Evolutionary conservation across 1,140 invertebrate genomes (phyloP).

Genomic region (Orchestia grillus): DNA sequence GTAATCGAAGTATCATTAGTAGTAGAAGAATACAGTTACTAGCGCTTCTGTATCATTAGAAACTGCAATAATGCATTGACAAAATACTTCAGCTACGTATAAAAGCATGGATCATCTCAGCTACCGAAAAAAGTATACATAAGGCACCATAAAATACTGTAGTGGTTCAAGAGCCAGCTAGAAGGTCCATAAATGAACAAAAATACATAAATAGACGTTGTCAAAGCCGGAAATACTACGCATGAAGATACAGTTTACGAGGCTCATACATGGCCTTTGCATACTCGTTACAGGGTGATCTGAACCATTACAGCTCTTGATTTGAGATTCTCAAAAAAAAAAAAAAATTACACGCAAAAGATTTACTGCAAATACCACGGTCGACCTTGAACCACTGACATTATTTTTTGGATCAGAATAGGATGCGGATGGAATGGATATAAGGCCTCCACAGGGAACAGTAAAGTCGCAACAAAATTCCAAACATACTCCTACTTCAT

Average conservation of each 20-base stretch:
- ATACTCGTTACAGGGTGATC: background rate
- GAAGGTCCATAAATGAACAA: background rate
- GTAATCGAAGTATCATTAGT: too few relatives aligned
- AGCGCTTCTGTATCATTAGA: background rate
- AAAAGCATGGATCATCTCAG: background rate
- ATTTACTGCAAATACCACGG: background rate
- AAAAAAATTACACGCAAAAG: background rate
- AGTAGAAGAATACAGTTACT: too few relatives aligned
- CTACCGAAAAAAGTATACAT: background rate
- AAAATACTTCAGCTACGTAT: background rate
- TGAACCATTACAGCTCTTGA: background rate
- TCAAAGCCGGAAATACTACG: background rate
- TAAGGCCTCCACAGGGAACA: background rate
- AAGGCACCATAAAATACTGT: background rate
- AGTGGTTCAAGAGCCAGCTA: background rate
- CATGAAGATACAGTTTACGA: background rate
- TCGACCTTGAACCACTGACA: background rate
- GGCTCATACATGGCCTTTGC: background rate
- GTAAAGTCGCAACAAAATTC: background rate
- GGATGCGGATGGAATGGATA: background rate
- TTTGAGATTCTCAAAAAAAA: background rate
- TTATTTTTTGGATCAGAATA: background rate
- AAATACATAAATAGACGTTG: background rate
- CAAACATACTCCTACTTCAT: background rate
- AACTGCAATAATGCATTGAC: background rate